Conservation (phyloP, 1,140 invertebrate genomes). For the Diprion similis region DNA sequence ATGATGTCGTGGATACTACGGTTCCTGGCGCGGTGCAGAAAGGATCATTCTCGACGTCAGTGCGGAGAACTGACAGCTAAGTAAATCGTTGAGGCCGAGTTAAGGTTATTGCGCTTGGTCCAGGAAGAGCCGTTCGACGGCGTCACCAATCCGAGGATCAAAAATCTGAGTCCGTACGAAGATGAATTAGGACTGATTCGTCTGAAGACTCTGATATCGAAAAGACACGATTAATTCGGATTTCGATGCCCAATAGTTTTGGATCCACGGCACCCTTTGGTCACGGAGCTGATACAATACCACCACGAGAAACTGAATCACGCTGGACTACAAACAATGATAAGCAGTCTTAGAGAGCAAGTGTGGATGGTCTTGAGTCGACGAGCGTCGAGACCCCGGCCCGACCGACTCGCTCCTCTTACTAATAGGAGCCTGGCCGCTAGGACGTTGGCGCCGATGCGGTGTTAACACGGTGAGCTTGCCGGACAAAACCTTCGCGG, state of each 20-base stretch:
- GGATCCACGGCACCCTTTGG: slow-evolving; percentile 13
- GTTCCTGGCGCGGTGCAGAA: slow-evolving; percentile 32
- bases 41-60: background rate
- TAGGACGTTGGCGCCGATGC: too few species aligned
- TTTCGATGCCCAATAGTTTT: slow-evolving; percentile 34
- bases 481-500: too few species aligned
- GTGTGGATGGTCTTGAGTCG: slow-evolving; percentile 36
- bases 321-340: slow-evolving; percentile 5
- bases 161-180: slow-evolving; percentile 12
- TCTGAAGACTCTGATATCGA: slow-evolving; percentile 26
- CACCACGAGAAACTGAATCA: background rate
- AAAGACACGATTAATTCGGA: slow-evolving; percentile 21
- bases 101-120: slow-evolving; percentile 22
- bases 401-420: too few species aligned
- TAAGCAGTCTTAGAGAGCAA: slow-evolving; percentile 26
- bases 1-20: slow-evolving; percentile 33
- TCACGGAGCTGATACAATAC: background rate
- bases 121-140: slow-evolving; percentile 27
- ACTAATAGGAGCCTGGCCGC: too few species aligned
- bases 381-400: too few species aligned
- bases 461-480: too few species aligned
- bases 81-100: slow-evolving; percentile 30
- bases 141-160: slow-evolving; percentile 22
- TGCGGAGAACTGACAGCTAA: slow-evolving; percentile 19
- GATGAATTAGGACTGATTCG: slow-evolving; percentile 24